These are phyloP conservation scores for Acleris holmiana DNA, from an alignment of 2,888 invertebrate species.

Conservation along the genomic window DNA sequence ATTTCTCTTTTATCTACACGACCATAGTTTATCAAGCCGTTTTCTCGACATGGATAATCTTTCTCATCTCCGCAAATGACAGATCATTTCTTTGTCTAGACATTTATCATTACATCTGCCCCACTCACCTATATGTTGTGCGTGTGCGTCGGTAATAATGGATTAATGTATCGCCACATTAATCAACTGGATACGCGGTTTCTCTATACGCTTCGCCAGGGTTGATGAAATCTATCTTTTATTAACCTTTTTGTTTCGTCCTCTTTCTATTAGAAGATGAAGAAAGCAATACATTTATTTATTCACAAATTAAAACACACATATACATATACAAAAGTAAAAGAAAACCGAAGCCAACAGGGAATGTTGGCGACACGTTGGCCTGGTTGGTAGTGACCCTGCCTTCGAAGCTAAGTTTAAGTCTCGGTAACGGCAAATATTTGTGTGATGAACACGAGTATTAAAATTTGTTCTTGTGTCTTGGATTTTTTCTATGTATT, in stretches of 20 bases:
- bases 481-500: no score
- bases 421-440: no score
- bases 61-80: constrained; percentile 24
- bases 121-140: constrained; percentile 35
- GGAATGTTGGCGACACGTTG: no score
- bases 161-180: constrained; percentile 34
- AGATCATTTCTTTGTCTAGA: constrained; percentile 30
- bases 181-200: constrained; percentile 23
- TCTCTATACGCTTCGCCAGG: constrained; percentile 16
- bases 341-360: no score
- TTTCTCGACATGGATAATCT: constrained; percentile 11
- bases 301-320: no score
- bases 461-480: no score
- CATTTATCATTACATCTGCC: constrained; percentile 31
- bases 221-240: constrained; percentile 9
- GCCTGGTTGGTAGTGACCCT: no score
- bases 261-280: not conserved
- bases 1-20: constrained; percentile 2
- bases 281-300: no score
- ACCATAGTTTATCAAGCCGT: constrained; percentile 1
- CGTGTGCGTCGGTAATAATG: constrained; percentile 19
- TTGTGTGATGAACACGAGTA: no score
- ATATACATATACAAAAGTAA: no score
- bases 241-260: not conserved
- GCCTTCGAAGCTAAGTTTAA: no score